A percentile compares a stretch with the other conserved stretches of the same genome.
Conservation (phyloP, 2,113 vertebrate species). For the Indicator maculatus region DNA sequence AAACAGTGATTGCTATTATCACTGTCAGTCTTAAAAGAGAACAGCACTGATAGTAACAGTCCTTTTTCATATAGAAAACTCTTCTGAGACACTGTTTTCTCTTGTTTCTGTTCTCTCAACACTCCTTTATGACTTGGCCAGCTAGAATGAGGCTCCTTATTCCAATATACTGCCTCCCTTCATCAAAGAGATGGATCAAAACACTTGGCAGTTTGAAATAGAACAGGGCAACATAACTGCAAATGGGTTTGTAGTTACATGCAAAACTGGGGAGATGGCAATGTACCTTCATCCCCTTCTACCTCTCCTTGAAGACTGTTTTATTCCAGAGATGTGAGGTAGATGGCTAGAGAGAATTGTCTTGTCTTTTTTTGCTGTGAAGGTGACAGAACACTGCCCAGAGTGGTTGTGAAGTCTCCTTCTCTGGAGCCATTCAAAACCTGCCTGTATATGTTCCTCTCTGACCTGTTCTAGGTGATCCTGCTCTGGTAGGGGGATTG, state of each 20-base stretch:
- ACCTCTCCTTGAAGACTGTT: not conserved
- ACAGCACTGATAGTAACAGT: not conserved
- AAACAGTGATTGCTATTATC: not conserved
- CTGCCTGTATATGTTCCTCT: no score
- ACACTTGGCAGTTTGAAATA: not conserved
- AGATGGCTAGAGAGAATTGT: not conserved
- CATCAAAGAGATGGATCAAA: not conserved
- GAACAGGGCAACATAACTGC: not conserved
- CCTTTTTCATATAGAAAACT: not conserved
- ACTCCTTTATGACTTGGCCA: not conserved
- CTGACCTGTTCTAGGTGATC: no score
- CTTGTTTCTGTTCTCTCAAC: not conserved
- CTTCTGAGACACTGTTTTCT: not conserved
- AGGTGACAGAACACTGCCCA: no score
- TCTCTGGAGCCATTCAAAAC: no score
- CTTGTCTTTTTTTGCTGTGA: not conserved
- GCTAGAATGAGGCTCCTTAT: not conserved
- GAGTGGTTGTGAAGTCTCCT: no score
- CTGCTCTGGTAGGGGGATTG: no score
- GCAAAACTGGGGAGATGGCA: not conserved
- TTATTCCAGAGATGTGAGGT: not conserved
- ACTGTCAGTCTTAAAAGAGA: not conserved
- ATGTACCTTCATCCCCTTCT: not conserved
- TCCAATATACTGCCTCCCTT: not conserved
- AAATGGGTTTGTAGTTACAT: not conserved